Evolutionary conservation across 2,888 invertebrate genomes (phyloP), one percentile per base, ranked within the genome.

Genomic region (Ochlodes sylvanus): DNA sequence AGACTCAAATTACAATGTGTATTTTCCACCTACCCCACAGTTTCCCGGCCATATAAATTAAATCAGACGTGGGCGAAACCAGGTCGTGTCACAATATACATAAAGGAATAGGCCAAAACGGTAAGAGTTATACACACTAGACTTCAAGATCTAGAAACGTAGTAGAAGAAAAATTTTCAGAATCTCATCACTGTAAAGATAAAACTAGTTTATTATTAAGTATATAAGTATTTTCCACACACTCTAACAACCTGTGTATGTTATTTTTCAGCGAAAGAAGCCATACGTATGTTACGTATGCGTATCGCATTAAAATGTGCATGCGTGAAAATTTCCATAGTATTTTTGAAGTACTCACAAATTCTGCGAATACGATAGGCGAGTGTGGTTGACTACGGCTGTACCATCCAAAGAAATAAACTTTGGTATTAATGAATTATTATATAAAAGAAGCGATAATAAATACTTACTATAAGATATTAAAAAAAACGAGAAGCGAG

Each of bases 11-110:
- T 9, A 47, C 17, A 47, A 15, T 47, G 12, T 47, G 17, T 17
- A 47, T 47, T 47, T 47, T 47, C 44, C 44, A 47, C 17, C 44
- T 15, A 47, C 44, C 44, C 44, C n/a, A 47, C 17, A 47, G 44
- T 47, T 47, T 47, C 17, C 44, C 44, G 17, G 44, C 17, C 44
- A 47, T 47, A 47, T 47, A 47, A 47, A 47, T 15, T 47, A 47
- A 38, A 47, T 47, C 2, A 9, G 44, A 47, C 44, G 44, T 47
- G 44, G 44, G 44, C 44, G 44, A 47, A 47, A 47, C 7, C 15
- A 47, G 44, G 9, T 17, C 17, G 44, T 47, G 44, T 17, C 44
- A 47, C 44, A 7, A 47, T 47, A 44, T 15, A 44, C 15, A 44
- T 15, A 15, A 12, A 7, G 15, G 12, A 44, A 1, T 15, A 44